Conservation (phyloP, 2,888 invertebrate genomes). For the Cremastobaeus sp. region DNA sequence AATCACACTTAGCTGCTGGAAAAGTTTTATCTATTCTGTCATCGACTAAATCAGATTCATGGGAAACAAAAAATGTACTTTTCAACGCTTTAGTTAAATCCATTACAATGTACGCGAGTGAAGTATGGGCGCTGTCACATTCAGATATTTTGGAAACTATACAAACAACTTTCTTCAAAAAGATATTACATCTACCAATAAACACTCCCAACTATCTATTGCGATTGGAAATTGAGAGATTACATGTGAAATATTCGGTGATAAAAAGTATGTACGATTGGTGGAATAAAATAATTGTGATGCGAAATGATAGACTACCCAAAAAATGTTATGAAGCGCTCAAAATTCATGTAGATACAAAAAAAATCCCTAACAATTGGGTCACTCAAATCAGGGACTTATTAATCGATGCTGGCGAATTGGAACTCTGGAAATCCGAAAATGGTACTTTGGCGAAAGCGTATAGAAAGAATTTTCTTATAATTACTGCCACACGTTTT, state of each 20-base stretch:
- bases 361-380: no score
- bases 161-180: not conserved
- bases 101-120: not conserved
- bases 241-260: no score
- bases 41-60: not conserved
- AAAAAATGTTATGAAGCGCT: no score
- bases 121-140: not conserved
- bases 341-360: no score
- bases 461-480: not conserved
- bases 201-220: slow-evolving; percentile 3
- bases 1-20: not conserved
- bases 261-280: no score
- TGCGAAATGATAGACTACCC: no score
- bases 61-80: not conserved
- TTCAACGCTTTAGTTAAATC: not conserved
- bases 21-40: not conserved
- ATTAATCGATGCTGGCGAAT: no score
- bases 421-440: no score
- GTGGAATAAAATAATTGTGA: no score
- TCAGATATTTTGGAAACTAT: not conserved
- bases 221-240: slow-evolving; percentile 2
- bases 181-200: not conserved
- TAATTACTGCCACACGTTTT: not conserved
- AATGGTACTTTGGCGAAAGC: not conserved
- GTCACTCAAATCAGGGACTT: no score